These are phyloP conservation scores for Marmota flaviventris DNA, from an alignment of 2,113 vertebrate genomes.

Conservation along the genomic window DNA sequence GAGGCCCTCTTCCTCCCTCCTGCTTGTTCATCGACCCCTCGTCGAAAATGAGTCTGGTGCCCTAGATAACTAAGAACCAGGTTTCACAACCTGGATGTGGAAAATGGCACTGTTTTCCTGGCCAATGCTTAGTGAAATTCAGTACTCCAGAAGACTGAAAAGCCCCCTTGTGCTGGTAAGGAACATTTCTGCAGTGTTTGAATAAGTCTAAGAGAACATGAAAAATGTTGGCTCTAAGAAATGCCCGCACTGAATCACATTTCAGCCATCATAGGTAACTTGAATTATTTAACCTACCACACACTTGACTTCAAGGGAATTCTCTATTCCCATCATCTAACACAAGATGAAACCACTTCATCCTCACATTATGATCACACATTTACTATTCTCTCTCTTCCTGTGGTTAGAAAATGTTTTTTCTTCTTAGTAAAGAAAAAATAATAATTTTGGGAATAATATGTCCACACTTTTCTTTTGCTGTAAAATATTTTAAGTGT, in stretches of 20 bases:
- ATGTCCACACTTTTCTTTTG: neutral
- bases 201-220: neutral
- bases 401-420: neutral
- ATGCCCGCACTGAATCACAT: neutral
- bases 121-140: constrained; percentile 2
- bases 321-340: constrained; percentile 6
- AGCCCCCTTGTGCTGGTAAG: neutral
- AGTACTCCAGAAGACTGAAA: neutral
- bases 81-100: neutral
- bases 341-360: neutral
- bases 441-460: constrained; percentile 27
- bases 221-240: constrained; percentile 15
- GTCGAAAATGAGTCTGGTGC: neutral
- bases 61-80: neutral
- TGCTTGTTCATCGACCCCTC: constrained; percentile 19
- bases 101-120: neutral
- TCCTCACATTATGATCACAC: neutral
- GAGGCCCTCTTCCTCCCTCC: neutral
- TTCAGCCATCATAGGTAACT: neutral
- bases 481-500: constrained; percentile 1
- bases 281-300: constrained; percentile 12
- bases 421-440: constrained; percentile 30
- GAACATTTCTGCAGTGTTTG: neutral
- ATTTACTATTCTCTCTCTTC: neutral
- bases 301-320: constrained; percentile 15